A percentile compares a stretch with the other conserved stretches of the same genome.
These are phyloP conservation scores for Caenorhabditis panamensis DNA, from an alignment of 2,888 invertebrate genomes.

Conservation along the genomic window DNA sequence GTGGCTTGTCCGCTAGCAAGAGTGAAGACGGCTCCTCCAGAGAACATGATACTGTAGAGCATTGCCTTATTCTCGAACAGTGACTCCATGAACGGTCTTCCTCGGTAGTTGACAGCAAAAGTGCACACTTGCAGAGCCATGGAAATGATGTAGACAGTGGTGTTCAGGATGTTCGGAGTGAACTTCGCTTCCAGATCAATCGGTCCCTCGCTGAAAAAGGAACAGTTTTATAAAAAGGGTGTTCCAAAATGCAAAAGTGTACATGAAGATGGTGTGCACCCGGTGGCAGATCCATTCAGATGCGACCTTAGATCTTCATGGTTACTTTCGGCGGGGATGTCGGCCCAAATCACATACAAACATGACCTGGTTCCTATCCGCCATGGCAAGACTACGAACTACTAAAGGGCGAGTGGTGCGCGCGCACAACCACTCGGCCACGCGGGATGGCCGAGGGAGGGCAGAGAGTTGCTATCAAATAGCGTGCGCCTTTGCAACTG, in stretches of 20 bases:
- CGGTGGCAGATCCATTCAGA: slow-evolving; percentile 50
- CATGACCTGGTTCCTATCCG: slow-evolving; percentile 66
- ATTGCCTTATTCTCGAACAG: slow-evolving; percentile 92
- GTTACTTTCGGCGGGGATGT: slow-evolving; percentile 59
- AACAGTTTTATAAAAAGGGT: slow-evolving; percentile 27
- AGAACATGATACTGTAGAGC: slow-evolving; percentile 91
- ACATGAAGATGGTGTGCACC: background rate
- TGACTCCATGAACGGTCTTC: slow-evolving; percentile 98
- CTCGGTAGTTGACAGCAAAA: slow-evolving; percentile 98
- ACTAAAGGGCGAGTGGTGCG: background rate
- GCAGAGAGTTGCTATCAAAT: background rate
- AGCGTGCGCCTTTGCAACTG: slow-evolving; percentile 51
- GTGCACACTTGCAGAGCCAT: slow-evolving; percentile 97
- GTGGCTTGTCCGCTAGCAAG: slow-evolving; percentile 87
- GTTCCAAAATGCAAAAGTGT: slow-evolving; percentile 34
- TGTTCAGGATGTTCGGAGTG: slow-evolving; percentile 94
- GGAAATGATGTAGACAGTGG: slow-evolving; percentile 97
- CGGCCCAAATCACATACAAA: slow-evolving; percentile 61
- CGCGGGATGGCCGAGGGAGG: background rate
- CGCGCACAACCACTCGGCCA: slow-evolving; percentile 54
- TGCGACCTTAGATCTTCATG: slow-evolving; percentile 59
- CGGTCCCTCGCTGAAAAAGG: slow-evolving; percentile 72
- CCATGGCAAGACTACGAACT: slow-evolving; percentile 35
- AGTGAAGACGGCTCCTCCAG: slow-evolving; percentile 89
- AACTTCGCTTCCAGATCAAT: slow-evolving; percentile 84